Evolutionary conservation across 2,888 invertebrate species (phyloP).

Genomic region (Euzetes globulus): DNA sequence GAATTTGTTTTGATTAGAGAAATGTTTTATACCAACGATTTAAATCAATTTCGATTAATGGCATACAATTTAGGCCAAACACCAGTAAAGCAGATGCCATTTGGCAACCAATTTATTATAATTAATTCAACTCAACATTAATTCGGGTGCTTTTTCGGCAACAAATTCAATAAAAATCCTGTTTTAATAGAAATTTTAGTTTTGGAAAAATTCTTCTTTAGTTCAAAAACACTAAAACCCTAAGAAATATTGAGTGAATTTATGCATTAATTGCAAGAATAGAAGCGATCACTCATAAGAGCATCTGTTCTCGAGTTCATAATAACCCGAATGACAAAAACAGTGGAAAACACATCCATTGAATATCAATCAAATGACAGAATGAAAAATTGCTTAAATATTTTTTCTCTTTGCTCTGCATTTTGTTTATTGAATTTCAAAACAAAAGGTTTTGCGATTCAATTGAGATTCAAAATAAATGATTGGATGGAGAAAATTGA

Average conservation of each 20-base stretch:
- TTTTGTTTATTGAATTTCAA: neutral
- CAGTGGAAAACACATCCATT: neutral
- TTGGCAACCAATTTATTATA: neutral
- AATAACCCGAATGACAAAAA: neutral
- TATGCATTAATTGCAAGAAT: neutral
- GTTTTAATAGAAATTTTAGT: neutral
- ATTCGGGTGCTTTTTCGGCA: neutral
- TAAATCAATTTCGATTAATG: neutral
- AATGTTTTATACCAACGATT: neutral
- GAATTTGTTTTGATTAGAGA: slow-evolving; percentile 10
- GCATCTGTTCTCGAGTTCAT: neutral
- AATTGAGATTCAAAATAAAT: too few relatives aligned
- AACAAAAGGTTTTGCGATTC: neutral
- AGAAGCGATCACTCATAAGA: neutral
- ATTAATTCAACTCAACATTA: neutral
- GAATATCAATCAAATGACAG: neutral
- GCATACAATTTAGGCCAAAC: neutral
- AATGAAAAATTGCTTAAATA: neutral
- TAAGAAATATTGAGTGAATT: too few relatives aligned
- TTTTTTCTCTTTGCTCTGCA: neutral
- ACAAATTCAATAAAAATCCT: neutral
- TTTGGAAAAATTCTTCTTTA: neutral
- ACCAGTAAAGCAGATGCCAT: neutral
- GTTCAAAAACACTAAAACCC: too few relatives aligned
- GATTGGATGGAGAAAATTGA: too few relatives aligned